Conservation (phyloP, 2,113 vertebrate genomes). For the Talpa occidentalis region DNA sequence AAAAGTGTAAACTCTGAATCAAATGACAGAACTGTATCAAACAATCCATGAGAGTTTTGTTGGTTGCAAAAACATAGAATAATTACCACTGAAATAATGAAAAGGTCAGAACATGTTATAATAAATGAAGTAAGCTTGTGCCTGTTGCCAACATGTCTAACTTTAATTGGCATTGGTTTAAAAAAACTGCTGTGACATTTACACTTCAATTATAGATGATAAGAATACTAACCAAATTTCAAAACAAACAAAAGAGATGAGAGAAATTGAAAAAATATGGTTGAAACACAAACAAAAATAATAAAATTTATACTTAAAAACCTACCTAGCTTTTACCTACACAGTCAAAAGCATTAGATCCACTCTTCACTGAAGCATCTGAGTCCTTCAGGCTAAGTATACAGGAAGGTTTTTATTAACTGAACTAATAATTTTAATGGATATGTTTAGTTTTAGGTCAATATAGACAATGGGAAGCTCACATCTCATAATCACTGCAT, state of each 20-base stretch:
- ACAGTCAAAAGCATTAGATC: not conserved
- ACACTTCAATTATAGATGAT: slow-evolving; percentile 64
- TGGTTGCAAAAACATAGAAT: slow-evolving; percentile 59
- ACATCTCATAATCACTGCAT: not conserved
- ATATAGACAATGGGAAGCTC: not conserved
- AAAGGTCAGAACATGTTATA: slow-evolving; percentile 72
- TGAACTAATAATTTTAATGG: not conserved
- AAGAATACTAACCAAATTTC: slow-evolving; percentile 62
- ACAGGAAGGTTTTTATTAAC: not conserved
- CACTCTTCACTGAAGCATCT: not conserved
- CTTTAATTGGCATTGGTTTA: slow-evolving; percentile 72
- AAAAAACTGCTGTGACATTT: slow-evolving; percentile 76
- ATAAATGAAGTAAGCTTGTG: slow-evolving; percentile 58
- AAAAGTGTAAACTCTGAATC: not conserved
- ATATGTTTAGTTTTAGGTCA: not conserved
- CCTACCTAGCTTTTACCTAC: too few species aligned
- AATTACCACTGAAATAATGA: slow-evolving; percentile 75
- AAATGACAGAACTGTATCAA: slow-evolving; percentile 29
- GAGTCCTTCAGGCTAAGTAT: not conserved
- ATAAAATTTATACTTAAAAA: slow-evolving; percentile 12
- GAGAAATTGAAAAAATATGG: slow-evolving; percentile 46
- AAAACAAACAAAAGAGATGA: slow-evolving; percentile 58
- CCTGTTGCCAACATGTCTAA: slow-evolving; percentile 48
- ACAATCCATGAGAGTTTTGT: slow-evolving; percentile 50
- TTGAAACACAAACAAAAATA: slow-evolving; percentile 45